Evolutionary conservation across 37 sponge, comb jelly and placozoan genomes (phyloP), one percentile per base, ranked within the genome.

Genomic region (Theonella swinhoei): DNA sequence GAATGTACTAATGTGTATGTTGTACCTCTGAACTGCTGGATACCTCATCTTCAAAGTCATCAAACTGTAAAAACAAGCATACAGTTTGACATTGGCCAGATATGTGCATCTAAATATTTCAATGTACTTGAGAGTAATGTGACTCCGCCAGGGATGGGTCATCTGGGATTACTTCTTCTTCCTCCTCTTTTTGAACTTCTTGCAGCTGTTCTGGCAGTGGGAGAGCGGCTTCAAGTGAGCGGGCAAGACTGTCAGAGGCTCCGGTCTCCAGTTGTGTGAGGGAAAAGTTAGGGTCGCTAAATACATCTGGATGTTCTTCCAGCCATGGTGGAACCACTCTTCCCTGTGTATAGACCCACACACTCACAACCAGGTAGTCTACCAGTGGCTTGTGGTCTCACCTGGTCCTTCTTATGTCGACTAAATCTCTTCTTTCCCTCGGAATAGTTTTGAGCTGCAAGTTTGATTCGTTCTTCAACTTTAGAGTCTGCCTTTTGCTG

Each of bases 231-330:
- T 63, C 66, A 41, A 78, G 59, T 30, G 65, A 23, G 19, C 63
- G 64, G 67, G 24, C 79, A 19, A 14, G 36, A 28, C 26, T 64
- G 38, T 59, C 76, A 26, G 82, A 82, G n/a, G 38, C 26, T 3
- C 22, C 62, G 62, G 26, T 70, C 54, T 63, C 80, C 34, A 68
- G 17, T 20, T 75, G 67, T 72, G 95, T 91, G 17, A 91, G 67
- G 17, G 92, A 91, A 72, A 95, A 91, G 69, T 85, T 43, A 0
- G 85, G 54, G 42, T 85, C 87, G 22, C 60, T 87, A 62, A 91
- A 95, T 17, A 95, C 87, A 41, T 95, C 95, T 0, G 95, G 95
- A 42, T 95, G 89, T 38, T 95, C 95, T 40, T 85, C 80, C 25
- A 95, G 92, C 95, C 95, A 95, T 4, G 95, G 95, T 11, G 95